phyloP scores from a whole-genome alignment of 2,113 vertebrate genomes.

The human region DNA sequence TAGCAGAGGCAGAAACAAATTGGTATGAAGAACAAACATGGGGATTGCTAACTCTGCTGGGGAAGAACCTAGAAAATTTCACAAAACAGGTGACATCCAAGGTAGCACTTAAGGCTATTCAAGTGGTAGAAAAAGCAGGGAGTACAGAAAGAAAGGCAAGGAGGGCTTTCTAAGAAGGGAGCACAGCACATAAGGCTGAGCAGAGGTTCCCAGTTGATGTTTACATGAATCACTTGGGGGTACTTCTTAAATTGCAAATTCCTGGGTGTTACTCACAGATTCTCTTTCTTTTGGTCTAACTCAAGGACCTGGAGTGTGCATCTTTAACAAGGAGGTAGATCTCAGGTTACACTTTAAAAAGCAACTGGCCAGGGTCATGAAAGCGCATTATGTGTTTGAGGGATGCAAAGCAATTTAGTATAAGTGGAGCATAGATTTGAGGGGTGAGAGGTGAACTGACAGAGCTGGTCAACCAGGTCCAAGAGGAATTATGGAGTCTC shows the following conservation, averaged over 20 bases:
- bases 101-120: not conserved
- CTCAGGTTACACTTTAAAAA: not conserved
- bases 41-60: not conserved
- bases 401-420: not conserved
- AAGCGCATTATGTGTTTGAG: not conserved
- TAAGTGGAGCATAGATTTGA: not conserved
- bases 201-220: not conserved
- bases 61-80: not conserved
- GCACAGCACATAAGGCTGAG: not conserved
- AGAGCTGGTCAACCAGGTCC: not conserved
- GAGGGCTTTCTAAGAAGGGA: not conserved
- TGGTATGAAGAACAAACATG: not conserved
- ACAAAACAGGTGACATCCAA: not conserved
- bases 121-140: not conserved
- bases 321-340: not conserved
- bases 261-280: not conserved
- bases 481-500: not conserved
- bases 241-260: not conserved
- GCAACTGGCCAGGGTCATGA: not conserved
- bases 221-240: not conserved
- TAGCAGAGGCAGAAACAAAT: not conserved
- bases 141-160: not conserved
- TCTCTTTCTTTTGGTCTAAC: not conserved
- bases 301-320: not conserved
- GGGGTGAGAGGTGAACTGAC: too few species aligned